A percentile compares a stretch with the other conserved stretches of the same genome.
These are phyloP conservation scores for Epicampocera succincta DNA, from an alignment of 2,888 invertebrate genomes.

Conservation along the genomic window DNA sequence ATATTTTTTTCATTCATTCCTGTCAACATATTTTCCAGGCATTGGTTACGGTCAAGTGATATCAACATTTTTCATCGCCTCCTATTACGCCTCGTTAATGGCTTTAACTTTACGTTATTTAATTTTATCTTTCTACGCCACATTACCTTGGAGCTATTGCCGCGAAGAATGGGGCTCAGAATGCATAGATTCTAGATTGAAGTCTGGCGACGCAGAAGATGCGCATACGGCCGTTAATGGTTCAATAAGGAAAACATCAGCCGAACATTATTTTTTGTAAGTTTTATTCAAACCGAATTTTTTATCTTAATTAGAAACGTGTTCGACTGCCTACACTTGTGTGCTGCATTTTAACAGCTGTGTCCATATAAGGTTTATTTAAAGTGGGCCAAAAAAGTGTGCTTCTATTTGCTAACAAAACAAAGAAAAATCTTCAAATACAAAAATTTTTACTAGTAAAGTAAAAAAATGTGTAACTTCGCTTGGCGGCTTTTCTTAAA, in stretches of 20 bases:
- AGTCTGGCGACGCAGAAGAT: constrained; percentile 6
- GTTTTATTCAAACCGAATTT: constrained; percentile 62
- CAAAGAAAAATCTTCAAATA: no score
- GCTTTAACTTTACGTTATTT: constrained; percentile 85
- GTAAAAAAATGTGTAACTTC: no score
- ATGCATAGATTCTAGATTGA: constrained; percentile 76
- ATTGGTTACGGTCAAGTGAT: constrained; percentile 84
- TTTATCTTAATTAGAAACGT: no score
- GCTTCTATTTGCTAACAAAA: no score
- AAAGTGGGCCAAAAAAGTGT: no score
- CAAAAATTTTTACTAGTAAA: no score
- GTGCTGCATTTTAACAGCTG: no score
- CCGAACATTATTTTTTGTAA: constrained; percentile 81
- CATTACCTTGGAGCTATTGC: constrained; percentile 86
- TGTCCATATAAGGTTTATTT: no score
- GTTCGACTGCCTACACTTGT: no score
- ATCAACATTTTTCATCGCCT: constrained; percentile 83
- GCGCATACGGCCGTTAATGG: constrained; percentile 21
- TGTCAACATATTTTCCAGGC: constrained; percentile 77
- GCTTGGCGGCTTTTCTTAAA: no score
- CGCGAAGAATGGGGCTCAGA: constrained; percentile 82
- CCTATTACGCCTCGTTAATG: constrained; percentile 87
- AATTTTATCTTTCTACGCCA: constrained; percentile 84
- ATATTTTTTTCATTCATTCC: neutral
- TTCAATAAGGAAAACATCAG: constrained; percentile 76